These are phyloP conservation scores for Diachasmimorpha longicaudata DNA, from an alignment of 1,140 invertebrate species.

Conservation along the genomic window DNA sequence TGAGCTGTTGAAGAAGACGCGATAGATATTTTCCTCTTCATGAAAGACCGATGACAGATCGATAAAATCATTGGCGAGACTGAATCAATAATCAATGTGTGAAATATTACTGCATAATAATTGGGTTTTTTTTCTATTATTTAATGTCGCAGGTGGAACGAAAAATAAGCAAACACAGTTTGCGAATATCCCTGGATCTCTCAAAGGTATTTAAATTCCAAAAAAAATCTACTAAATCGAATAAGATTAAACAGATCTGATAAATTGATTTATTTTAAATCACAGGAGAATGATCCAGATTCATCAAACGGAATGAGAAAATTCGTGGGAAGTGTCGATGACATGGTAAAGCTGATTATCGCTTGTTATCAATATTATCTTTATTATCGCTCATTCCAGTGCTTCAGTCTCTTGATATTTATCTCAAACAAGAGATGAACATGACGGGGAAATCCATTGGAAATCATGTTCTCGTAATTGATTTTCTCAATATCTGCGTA, in stretches of 20 bases:
- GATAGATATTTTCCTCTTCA: too few relatives aligned
- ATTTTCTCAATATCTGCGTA: too few relatives aligned
- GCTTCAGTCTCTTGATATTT: not conserved
- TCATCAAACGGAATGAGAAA: not conserved
- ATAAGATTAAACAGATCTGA: not conserved
- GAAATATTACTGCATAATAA: not conserved
- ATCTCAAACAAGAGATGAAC: not conserved
- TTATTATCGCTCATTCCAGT: not conserved
- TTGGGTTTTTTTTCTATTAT: not conserved
- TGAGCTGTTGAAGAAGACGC: too few relatives aligned
- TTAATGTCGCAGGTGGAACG: constrained; percentile 11
- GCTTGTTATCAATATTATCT: not conserved
- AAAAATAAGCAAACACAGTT: constrained; percentile 25
- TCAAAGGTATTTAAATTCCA: not conserved
- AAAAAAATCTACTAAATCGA: not conserved
- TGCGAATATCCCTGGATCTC: constrained; percentile 24
- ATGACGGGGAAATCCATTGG: too few relatives aligned
- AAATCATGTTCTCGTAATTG: too few relatives aligned
- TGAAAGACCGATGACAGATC: too few relatives aligned
- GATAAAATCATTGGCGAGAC: too few relatives aligned
- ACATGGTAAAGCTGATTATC: not conserved
- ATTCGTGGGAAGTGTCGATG: not conserved
- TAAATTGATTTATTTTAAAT: not conserved
- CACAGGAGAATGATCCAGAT: not conserved
- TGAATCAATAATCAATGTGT: too few relatives aligned